Base-by-base conservation (phyloP, 2,888 invertebrate species). In the Euzetes globulus region DNA sequence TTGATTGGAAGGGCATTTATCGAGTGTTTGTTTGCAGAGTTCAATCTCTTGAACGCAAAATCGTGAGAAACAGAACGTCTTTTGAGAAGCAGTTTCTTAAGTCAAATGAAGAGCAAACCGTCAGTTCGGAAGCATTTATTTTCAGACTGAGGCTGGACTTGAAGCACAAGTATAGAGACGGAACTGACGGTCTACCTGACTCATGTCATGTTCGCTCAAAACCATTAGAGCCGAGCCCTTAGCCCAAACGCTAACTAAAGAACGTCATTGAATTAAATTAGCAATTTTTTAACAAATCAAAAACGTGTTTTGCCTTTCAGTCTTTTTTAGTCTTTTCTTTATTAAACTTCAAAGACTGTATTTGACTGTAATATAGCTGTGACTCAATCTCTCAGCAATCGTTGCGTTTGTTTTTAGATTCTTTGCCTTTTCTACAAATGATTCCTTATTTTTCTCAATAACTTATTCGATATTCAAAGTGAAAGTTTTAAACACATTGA, bases 191-290 rank as follows among this genome's bases (percentile, higher is more conserved):
- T 29, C 63, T 65, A 65, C 63, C 29, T 65, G 63, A 65, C 63
- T 65, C 63, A 29, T 9, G 63, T 33, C 63, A 65, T 65, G 63
- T 19, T 33, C 15, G 15, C 27, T 7, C 27, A 27, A 5, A 55
- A 25, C 55, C 25, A 25, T 55, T 55, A 13, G 13, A 15, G 25
- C 15, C 25, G 29, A 29, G 19, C 50, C 22, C 29, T 65, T 13
- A 70, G 37, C 22, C 17, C 25, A 25, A 41, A 70, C 70, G 17
- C 19, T 47, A 45, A 70, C 68, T 22, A 22, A 41, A 68, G 11
- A 70, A 47, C 70, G 70, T 70, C 70, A 70, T 47, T 70, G 45
- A 70, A 70, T 70, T 25, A 22, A 70, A 25, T 70, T 70, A 33
- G 27, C 9, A 63, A 37, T 65, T 65, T 37, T 70, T 47, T 17